phyloP scores from a whole-genome alignment of 2,113 vertebrate species.

The Antechinus flavipes region DNA sequence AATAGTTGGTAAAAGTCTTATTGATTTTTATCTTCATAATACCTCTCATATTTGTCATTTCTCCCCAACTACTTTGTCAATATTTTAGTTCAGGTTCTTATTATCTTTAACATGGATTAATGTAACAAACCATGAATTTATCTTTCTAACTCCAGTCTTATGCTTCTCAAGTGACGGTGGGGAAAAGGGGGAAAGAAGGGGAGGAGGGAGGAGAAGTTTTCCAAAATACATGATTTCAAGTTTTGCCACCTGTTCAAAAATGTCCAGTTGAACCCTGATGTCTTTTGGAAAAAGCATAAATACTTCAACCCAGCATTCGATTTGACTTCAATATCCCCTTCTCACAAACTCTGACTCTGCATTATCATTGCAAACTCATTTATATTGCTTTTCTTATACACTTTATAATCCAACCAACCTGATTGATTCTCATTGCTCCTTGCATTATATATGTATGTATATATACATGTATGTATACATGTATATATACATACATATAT shows the following conservation, averaged over 20 bases:
- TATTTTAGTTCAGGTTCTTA: neutral
- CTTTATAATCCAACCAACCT: neutral
- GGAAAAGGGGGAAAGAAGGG: too few relatives aligned
- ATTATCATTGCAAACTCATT: neutral
- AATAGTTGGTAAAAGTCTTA: neutral
- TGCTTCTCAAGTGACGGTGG: neutral
- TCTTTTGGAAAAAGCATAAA: neutral
- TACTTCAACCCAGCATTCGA: neutral
- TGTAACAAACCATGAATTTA: neutral
- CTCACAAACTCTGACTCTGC: neutral
- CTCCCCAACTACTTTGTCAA: neutral
- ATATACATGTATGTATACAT: too few relatives aligned
- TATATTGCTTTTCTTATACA: neutral
- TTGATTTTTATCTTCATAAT: neutral
- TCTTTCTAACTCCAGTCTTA: neutral
- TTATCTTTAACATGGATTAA: neutral
- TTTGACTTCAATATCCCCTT: neutral
- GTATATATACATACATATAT: too few relatives aligned
- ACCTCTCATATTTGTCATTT: neutral
- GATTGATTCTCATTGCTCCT: neutral
- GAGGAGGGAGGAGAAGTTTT: neutral
- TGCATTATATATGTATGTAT: too few relatives aligned
- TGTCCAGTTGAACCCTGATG: neutral
- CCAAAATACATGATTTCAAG: neutral
- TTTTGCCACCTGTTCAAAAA: neutral